A percentile compares a stretch with the other conserved stretches of the same genome.
These are phyloP conservation scores for Periparus ater DNA, from an alignment of 2,797 vertebrate species.

Conservation along the genomic window DNA sequence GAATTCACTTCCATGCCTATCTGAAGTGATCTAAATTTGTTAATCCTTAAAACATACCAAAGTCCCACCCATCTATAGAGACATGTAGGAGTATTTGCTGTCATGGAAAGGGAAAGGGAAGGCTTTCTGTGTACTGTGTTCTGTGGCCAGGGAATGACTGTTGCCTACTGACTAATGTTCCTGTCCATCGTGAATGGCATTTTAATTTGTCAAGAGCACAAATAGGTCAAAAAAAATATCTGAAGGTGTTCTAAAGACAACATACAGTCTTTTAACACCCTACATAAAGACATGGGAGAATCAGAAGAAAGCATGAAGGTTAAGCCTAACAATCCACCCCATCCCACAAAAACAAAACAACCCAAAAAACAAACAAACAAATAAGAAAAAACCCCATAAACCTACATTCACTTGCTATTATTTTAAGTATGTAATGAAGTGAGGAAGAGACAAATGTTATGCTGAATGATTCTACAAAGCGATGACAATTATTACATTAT, in stretches of 20 bases:
- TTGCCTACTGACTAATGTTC: slow-evolving; percentile 43
- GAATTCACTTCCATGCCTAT: slow-evolving; percentile 38
- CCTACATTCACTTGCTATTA: neutral
- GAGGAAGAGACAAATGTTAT: neutral
- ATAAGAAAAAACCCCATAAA: neutral
- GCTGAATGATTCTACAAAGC: neutral
- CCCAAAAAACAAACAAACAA: neutral
- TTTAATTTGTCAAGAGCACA: slow-evolving; percentile 60
- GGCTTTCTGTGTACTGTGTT: neutral
- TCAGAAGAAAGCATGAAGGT: neutral
- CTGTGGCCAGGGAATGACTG: neutral
- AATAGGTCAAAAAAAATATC: slow-evolving; percentile 64
- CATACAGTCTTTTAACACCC: neutral
- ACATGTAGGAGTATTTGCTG: neutral
- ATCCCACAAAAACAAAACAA: neutral
- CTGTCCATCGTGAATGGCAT: slow-evolving; percentile 41
- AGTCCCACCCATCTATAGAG: slow-evolving; percentile 1
- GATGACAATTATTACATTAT: neutral
- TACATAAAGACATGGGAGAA: neutral
- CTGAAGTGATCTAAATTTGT: slow-evolving; percentile 47
- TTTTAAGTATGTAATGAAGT: neutral
- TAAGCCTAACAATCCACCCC: accelerated
- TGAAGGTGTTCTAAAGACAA: slow-evolving; percentile 43
- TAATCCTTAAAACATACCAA: slow-evolving; percentile 35
- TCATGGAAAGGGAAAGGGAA: slow-evolving; percentile 1